phyloP scores from a whole-genome alignment of 2,888 invertebrate genomes.

The Melinaea marsaeus region DNA sequence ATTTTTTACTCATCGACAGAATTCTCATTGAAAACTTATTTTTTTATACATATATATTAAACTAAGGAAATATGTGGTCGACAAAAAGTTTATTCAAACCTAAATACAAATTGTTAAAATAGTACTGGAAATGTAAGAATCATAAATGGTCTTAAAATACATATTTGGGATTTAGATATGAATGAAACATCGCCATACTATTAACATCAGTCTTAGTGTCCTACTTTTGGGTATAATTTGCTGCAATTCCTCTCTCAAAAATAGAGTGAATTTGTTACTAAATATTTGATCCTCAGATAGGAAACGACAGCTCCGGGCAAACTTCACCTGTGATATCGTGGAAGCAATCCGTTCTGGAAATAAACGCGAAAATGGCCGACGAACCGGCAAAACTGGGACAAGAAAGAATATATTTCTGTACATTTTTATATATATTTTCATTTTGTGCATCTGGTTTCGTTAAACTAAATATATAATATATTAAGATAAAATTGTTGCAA shows the following conservation, averaged over 20 bases:
- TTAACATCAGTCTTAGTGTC: too few species aligned
- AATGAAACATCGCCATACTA: too few species aligned
- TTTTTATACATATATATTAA: too few species aligned
- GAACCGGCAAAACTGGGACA: conserved; percentile 72
- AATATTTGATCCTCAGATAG: conserved; percentile 52
- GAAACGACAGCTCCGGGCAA: conserved; percentile 55
- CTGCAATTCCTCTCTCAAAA: conserved; percentile 38
- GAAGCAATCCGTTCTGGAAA: conserved; percentile 43
- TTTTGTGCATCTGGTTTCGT: conserved; percentile 14
- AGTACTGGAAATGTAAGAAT: too few species aligned
- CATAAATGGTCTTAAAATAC: too few species aligned
- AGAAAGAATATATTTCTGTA: conserved; percentile 52
- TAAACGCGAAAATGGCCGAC: conserved; percentile 65
- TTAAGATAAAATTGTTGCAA: not conserved
- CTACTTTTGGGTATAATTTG: not conserved
- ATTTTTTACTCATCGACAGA: too few species aligned
- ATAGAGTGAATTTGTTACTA: conserved; percentile 56
- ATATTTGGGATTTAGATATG: too few species aligned
- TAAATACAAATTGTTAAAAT: too few species aligned
- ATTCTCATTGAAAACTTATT: too few species aligned
- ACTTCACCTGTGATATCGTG: conserved; percentile 62
- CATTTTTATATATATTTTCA: conserved; percentile 44
- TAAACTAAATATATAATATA: not conserved
- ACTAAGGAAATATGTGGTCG: too few species aligned
- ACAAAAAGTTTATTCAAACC: too few species aligned